These are phyloP conservation scores for Drosophila parthenogenetica DNA, from an alignment of 2,888 invertebrate species.

Conservation along the genomic window DNA sequence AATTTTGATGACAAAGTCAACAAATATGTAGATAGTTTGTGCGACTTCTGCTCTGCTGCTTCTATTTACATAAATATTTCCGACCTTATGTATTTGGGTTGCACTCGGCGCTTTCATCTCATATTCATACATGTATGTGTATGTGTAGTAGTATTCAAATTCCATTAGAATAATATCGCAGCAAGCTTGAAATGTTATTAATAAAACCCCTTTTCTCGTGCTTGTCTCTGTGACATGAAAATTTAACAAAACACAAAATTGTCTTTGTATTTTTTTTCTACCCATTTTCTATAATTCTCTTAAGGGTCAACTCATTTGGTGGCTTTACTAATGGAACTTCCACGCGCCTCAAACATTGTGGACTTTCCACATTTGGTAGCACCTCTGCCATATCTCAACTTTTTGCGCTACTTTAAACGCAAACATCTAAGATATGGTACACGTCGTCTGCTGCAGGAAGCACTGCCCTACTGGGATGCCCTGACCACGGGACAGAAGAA, in stretches of 20 bases:
- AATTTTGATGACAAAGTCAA: conserved; percentile 38
- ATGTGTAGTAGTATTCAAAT: conserved; percentile 5
- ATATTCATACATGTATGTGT: neutral
- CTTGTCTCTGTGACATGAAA: neutral
- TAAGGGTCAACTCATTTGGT: neutral
- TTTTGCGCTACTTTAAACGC: conserved; percentile 52
- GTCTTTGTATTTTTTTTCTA: neutral
- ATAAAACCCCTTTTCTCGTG: no score
- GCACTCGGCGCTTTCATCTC: conserved; percentile 6
- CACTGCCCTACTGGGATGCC: conserved; percentile 40
- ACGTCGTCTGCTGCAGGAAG: conserved; percentile 43
- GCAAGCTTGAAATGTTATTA: conserved; percentile 6
- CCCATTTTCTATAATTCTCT: conserved; percentile 7
- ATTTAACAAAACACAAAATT: conserved; percentile 10
- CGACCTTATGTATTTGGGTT: conserved; percentile 25
- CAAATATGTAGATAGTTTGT: conserved; percentile 21
- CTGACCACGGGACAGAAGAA: conserved; percentile 33
- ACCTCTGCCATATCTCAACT: conserved; percentile 54
- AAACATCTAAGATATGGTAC: conserved; percentile 16
- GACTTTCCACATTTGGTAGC: conserved; percentile 45
- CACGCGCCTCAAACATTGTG: conserved; percentile 15
- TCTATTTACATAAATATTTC: conserved; percentile 27
- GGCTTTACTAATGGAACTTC: neutral
- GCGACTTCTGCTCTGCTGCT: conserved; percentile 8
- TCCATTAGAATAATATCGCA: conserved; percentile 4